Evolutionary conservation across 2,113 vertebrate species (phyloP), one percentile per base, ranked within the genome.

Genomic region (Pterocles gutturalis): DNA sequence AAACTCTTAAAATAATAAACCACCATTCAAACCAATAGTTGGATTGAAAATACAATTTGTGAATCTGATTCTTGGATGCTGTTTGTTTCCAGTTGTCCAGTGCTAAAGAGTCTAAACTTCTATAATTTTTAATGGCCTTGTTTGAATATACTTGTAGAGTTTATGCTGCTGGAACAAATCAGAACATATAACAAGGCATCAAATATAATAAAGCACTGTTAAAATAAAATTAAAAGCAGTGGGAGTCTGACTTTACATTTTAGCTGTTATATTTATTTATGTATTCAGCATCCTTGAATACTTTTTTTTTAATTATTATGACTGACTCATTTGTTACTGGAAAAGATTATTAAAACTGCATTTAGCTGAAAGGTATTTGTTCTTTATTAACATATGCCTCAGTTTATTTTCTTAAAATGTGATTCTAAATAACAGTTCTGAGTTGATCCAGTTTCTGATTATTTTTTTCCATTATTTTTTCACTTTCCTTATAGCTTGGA

Each of bases 301-400:
- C 3, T 55, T 65, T 83, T 33, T 41, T 57, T 83, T 33, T 66
- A 65, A n/a, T 69, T 90, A 29, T 80, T 81, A 66, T 29, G n/a
- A 14, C 54, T 90, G 71, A 83, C 21, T 72, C 49, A 76, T 36
- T 86, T 80, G 8, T 93, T 93, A 77, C 33, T 86, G 49, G 65
- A 95, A 83, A 89, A 90, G 5, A 41, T 83, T 70, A 83, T 62
- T 95, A 95, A 95, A 95, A 31, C 31, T 64, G 80, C 51, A 58
- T 92, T 92, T 70, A 81, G 46, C 67, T 83, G 66, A 69, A 80
- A 69, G 15, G 2, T 77, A 31, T 72, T 88, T 92, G 45, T 85
- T 43, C 17, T 77, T 83, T 91, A 34, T 80, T 57, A 83, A 36
- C 17, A 17, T 72, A 25, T 70, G 28, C 25, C 25, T 83, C n/a